Conservation (phyloP, 2,888 invertebrate genomes). For the Cancer borealis region DNA sequence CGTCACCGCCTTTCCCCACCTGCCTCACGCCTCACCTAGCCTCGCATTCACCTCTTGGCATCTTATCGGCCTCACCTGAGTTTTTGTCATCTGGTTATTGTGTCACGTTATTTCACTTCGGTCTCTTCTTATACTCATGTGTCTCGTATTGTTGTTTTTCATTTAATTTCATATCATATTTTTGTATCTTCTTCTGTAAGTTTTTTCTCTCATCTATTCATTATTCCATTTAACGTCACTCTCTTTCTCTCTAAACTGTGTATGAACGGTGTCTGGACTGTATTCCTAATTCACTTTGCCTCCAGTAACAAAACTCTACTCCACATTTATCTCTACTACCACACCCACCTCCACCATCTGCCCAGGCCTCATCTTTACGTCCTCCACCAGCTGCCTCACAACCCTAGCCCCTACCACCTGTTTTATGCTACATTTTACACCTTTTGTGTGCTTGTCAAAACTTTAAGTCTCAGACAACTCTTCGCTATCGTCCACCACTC, state of each 20-base stretch:
- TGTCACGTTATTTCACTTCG: not conserved
- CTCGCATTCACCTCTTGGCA: not conserved
- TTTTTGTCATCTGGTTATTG: not conserved
- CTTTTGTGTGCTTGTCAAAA: slow-evolving; percentile 37
- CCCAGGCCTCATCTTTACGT: not conserved
- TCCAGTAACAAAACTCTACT: not conserved
- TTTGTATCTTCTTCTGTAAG: not conserved
- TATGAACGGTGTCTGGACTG: not conserved
- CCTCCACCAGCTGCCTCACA: not conserved
- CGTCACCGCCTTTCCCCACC: slow-evolving; percentile 33
- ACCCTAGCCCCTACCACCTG: slow-evolving; percentile 39
- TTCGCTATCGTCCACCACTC: not conserved
- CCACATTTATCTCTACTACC: not conserved
- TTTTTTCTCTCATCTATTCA: not conserved
- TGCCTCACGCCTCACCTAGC: not conserved
- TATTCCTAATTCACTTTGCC: not conserved
- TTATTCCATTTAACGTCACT: not conserved
- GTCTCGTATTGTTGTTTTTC: not conserved
- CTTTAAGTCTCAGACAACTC: slow-evolving; percentile 40
- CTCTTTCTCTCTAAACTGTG: not conserved
- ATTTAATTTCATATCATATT: not conserved
- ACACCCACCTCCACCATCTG: slow-evolving; percentile 14
- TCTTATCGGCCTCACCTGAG: slow-evolving; percentile 31
- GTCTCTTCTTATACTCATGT: not conserved
- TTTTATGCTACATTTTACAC: slow-evolving; percentile 37